These are phyloP conservation scores for Buceros bicornis DNA, from an alignment of 2,797 vertebrate species.

Conservation along the genomic window DNA sequence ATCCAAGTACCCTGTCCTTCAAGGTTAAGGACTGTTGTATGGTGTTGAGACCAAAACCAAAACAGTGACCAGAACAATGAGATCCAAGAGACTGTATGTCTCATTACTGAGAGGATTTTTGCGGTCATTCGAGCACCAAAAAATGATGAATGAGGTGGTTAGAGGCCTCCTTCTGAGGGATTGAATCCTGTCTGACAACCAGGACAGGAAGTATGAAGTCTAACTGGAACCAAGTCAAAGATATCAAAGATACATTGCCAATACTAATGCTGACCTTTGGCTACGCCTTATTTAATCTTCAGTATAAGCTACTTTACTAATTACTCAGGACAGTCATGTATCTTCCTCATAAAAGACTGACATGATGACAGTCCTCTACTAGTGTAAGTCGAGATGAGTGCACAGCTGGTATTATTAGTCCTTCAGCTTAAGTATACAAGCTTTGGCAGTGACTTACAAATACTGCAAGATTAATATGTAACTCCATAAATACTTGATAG, in stretches of 20 bases:
- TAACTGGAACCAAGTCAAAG: background rate
- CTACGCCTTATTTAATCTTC: background rate
- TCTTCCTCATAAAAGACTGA: background rate
- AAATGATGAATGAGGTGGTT: background rate
- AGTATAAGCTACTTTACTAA: background rate
- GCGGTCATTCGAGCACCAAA: background rate
- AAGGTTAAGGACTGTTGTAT: background rate
- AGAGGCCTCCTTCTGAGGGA: background rate
- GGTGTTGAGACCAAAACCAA: background rate
- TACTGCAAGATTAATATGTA: background rate
- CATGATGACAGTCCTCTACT: background rate
- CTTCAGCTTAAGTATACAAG: background rate
- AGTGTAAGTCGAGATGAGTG: background rate
- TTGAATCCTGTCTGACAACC: background rate
- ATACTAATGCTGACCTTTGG: background rate
- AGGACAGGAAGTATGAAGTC: background rate
- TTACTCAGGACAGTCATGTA: background rate
- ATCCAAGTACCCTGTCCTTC: background rate
- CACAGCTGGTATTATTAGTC: background rate
- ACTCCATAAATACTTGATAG: background rate
- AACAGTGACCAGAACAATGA: background rate
- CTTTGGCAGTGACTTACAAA: background rate
- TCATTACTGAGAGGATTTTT: background rate
- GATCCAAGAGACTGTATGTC: background rate
- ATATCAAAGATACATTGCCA: background rate